Conservation (phyloP, 2,113 vertebrate genomes). For the Chamaetylas fuelleborni region DNA sequence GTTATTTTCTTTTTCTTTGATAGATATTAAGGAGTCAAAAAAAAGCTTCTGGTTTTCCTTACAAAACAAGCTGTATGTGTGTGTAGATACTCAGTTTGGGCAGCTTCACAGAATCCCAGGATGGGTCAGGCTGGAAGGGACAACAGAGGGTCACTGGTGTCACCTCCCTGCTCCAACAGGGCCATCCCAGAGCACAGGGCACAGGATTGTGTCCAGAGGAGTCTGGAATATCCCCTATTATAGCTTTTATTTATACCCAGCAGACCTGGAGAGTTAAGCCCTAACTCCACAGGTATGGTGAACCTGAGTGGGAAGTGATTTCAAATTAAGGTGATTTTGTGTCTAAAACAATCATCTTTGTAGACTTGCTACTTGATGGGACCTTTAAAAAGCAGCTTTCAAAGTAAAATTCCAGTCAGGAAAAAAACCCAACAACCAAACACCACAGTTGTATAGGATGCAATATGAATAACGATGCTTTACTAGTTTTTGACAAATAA, state of each 20-base stretch:
- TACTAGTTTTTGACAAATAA: background rate
- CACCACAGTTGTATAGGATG: background rate
- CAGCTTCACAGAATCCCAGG: no score
- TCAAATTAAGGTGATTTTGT: background rate
- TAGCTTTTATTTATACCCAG: background rate
- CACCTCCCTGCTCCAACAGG: background rate
- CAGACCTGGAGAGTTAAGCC: background rate
- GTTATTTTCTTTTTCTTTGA: no score
- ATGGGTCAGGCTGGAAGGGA: no score
- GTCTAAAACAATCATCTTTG: background rate
- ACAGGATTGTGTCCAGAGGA: background rate
- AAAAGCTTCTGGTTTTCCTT: no score
- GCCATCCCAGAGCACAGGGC: background rate
- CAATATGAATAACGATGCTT: background rate
- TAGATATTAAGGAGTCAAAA: no score
- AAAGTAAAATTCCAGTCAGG: background rate
- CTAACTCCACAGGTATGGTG: accelerated
- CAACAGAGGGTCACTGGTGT: no score
- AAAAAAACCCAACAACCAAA: background rate
- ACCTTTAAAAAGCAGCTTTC: background rate
- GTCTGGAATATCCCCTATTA: background rate
- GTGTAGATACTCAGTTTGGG: no score
- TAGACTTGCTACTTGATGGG: background rate
- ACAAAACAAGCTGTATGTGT: no score
- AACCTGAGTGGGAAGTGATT: background rate